Percentiles rank a stretch among this genome's conserved stretches.
These are phyloP conservation scores for Notiomystis cincta DNA, from an alignment of 2,113 vertebrate genomes.

Conservation along the genomic window DNA sequence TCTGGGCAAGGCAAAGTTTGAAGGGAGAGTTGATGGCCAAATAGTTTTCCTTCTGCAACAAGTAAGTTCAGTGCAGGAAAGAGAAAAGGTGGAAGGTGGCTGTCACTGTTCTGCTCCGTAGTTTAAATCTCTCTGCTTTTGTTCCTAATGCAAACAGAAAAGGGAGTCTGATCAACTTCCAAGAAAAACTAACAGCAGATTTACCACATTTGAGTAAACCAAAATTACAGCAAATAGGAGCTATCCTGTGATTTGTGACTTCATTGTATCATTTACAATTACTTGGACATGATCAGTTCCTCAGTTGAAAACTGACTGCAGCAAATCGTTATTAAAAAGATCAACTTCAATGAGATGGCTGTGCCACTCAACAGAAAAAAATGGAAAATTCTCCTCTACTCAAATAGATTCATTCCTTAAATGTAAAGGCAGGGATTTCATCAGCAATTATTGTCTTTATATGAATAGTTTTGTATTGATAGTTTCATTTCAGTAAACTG, in stretches of 20 bases:
- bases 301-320: not conserved
- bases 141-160: not conserved
- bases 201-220: not conserved
- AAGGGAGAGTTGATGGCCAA: not conserved
- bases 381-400: not conserved
- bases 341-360: not conserved
- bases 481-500: not conserved
- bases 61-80: not conserved
- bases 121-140: not conserved
- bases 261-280: not conserved
- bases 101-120: not conserved
- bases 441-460: not conserved
- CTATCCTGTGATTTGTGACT: not conserved
- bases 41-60: not conserved
- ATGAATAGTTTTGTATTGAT: not conserved
- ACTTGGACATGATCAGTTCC: not conserved
- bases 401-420: not conserved
- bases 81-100: not conserved
- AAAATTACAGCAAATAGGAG: not conserved
- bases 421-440: not conserved
- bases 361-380: not conserved
- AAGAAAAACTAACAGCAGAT: not conserved
- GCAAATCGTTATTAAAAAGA: not conserved
- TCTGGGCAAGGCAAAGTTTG: not conserved
- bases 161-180: not conserved